Evolutionary conservation across 2,113 vertebrate species (phyloP).

Genomic region (Isichthys henryi): DNA sequence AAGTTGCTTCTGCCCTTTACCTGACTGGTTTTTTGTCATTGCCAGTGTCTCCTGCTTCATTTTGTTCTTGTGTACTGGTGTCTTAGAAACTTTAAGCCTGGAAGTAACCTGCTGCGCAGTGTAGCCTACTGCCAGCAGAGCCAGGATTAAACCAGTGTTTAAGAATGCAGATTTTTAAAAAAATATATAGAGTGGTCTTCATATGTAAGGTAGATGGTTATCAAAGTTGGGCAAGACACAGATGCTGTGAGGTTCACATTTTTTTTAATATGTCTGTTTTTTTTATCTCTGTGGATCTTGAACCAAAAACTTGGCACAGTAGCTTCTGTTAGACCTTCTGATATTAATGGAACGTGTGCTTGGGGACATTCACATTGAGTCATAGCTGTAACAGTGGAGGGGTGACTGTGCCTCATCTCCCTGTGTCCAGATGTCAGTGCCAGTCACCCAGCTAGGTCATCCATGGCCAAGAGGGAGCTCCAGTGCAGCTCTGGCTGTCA

Average conservation of each 20-base stretch:
- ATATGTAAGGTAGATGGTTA: background rate
- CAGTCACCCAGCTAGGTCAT: background rate
- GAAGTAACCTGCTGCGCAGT: background rate
- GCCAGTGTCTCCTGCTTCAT: background rate
- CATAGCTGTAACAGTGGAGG: background rate
- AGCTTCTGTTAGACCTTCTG: background rate
- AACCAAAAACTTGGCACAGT: background rate
- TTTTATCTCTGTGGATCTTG: background rate
- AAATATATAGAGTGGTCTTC: background rate
- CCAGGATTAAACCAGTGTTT: background rate
- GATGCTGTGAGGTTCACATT: background rate
- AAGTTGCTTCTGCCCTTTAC: background rate
- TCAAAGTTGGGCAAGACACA: background rate
- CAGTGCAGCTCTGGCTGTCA: too few species aligned
- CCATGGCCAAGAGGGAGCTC: background rate
- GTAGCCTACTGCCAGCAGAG: background rate
- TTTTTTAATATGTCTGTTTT: background rate
- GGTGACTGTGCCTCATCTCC: background rate
- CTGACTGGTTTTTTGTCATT: background rate
- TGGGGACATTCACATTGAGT: background rate
- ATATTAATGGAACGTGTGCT: background rate
- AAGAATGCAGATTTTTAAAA: background rate
- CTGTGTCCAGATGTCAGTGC: conserved; percentile 5
- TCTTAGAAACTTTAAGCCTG: background rate
- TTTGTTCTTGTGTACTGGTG: background rate